These are phyloP conservation scores for Caiman crocodilus DNA, from an alignment of 2,797 vertebrate species.

Conservation along the genomic window DNA sequence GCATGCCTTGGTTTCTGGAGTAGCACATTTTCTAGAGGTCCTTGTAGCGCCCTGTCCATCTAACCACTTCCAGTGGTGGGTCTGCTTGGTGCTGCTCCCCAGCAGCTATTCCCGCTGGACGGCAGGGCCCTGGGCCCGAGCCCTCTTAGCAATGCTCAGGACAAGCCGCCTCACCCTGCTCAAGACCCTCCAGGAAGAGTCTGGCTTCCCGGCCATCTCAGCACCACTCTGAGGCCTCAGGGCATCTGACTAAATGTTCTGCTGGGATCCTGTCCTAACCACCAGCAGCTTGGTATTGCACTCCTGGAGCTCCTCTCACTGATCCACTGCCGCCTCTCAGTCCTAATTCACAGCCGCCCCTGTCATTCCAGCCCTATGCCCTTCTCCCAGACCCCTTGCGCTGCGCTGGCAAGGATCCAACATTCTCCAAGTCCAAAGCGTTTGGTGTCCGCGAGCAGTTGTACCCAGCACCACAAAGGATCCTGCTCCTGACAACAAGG, in stretches of 20 bases:
- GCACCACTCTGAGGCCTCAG: not conserved
- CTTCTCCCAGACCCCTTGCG: not conserved
- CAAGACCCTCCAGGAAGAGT: not conserved
- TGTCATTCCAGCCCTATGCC: too few species aligned
- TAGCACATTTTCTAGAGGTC: not conserved
- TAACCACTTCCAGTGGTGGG: not conserved
- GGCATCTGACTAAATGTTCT: not conserved
- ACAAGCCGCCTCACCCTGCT: not conserved
- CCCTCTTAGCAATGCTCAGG: not conserved
- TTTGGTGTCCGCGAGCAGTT: not conserved
- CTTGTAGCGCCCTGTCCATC: not conserved
- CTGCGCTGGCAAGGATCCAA: not conserved
- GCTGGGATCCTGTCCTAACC: not conserved
- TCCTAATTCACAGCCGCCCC: not conserved
- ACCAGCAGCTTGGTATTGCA: not conserved
- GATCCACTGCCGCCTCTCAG: not conserved
- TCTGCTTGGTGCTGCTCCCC: not conserved
- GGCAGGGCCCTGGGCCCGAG: not conserved
- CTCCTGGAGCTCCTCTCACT: not conserved
- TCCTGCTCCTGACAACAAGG: not conserved
- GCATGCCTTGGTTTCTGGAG: not conserved
- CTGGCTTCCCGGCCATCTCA: not conserved
- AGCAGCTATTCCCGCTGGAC: not conserved
- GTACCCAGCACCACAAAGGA: not conserved
- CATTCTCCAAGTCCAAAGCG: not conserved